A percentile compares a stretch with the other conserved stretches of the same genome.
Evolutionary conservation across 2,113 vertebrate species (phyloP).

Genomic region (human (Homo sapiens)): GRCh38 chr5:93188001-93188500

Average conservation of each 20-base stretch:
- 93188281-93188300: background rate
- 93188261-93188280: background rate
- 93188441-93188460: too few relatives aligned
- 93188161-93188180: constrained; percentile 17
- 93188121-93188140: constrained; percentile 17
- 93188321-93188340: background rate
- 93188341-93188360: background rate
- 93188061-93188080: background rate
- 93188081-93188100: constrained; percentile 32
- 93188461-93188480: too few relatives aligned
- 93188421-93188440: too few relatives aligned
- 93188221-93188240: background rate
- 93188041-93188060: background rate
- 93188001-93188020: constrained; percentile 46
- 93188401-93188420: too few relatives aligned
- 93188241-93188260: background rate
- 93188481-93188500: too few relatives aligned
- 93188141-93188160: constrained; percentile 15
- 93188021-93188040: background rate
- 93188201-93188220: constrained; percentile 42
- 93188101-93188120: constrained; percentile 53
- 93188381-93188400: background rate
- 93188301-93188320: background rate
- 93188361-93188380: background rate
- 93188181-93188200: background rate